Evolutionary conservation across 2,888 invertebrate genomes (phyloP).

Genomic region (Callimorpha dominula): DNA sequence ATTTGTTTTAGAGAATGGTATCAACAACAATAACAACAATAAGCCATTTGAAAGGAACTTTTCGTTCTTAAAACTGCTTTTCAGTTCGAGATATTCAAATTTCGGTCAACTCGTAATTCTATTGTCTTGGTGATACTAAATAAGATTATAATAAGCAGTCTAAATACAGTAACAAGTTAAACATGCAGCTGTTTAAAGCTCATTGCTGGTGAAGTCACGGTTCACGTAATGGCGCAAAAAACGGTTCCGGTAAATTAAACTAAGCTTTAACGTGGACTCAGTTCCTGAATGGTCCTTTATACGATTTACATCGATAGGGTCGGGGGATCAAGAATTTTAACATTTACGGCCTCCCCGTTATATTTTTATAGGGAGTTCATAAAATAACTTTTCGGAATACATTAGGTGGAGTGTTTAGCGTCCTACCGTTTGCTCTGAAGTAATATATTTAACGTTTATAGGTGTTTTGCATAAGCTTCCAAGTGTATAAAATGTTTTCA

Average conservation of each 20-base stretch:
- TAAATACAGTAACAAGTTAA: slow-evolving; percentile 57
- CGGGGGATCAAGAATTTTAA: slow-evolving; percentile 69
- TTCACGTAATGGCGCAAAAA: slow-evolving; percentile 69
- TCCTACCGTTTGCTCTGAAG: slow-evolving; percentile 68
- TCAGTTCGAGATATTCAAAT: slow-evolving; percentile 44
- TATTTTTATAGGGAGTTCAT: slow-evolving; percentile 83
- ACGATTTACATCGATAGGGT: slow-evolving; percentile 72
- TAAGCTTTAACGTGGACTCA: slow-evolving; percentile 61
- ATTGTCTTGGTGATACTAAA: slow-evolving; percentile 54
- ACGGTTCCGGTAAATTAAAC: slow-evolving; percentile 72
- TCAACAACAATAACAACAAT: too few relatives aligned
- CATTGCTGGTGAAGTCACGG: slow-evolving; percentile 58
- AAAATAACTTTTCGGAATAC: slow-evolving; percentile 81
- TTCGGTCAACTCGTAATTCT: slow-evolving; percentile 51
- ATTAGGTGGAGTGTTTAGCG: slow-evolving; percentile 73
- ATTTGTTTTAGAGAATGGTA: slow-evolving; percentile 51
- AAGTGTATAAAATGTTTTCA: slow-evolving; percentile 67
- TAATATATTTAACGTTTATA: slow-evolving; percentile 81
- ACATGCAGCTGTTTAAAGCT: slow-evolving; percentile 63
- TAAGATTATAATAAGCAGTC: slow-evolving; percentile 61
- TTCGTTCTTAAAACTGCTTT: slow-evolving; percentile 34
- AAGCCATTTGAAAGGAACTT: slow-evolving; percentile 32
- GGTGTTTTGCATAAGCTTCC: slow-evolving; percentile 76
- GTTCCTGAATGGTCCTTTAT: slow-evolving; percentile 60
- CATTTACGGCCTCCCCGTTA: slow-evolving; percentile 76